Evolutionary conservation across 2,888 invertebrate genomes (phyloP), one percentile per base, ranked within the genome.

Genomic region (Mesorhabditis spiculigera): DNA sequence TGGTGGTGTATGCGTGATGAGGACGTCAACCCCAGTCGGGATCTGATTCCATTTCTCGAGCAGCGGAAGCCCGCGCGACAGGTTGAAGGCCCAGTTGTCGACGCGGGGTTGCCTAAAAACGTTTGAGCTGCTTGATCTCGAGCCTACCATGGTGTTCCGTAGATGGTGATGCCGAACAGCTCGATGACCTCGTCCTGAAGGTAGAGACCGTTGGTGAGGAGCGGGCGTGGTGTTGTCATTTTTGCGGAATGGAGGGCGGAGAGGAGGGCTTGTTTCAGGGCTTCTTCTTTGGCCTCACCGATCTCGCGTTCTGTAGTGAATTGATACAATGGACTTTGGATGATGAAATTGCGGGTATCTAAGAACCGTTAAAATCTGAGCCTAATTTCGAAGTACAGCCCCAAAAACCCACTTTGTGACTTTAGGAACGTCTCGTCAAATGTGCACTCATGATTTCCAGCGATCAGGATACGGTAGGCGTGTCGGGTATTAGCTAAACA

Each of bases 131-230:
- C n/a, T n/a, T n/a, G n/a, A n/a, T n/a, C n/a, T n/a, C n/a, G n/a
- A n/a, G n/a, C n/a, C n/a, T n/a, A n/a, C 92, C 93, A 93, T 62
- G 93, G 93, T 4, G 91, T 90, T 4, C 93, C 93, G 86, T 92
- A 93, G 71, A 93, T 90, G 82, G 91, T 91, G 66, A 93, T 89
- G 43, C 93, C 93, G 87, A 90, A 90, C 45, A 93, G 86, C 72
- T 90, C 89, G 13, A 91, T 86, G 66, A 88, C 87, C 65, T 90
- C 89, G 86, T 93, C 93, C 87, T 80, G 91, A 69, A 93, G 87
- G 84, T 93, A 93, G 50, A 88, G 90, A 86, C 92, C 92, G 87
- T 93, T 92, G 8, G 91, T 92, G 71, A 93, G 88, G 81, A 91
- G 89, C 44, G 75, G 68, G 70, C 75, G 69, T 1, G 80, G 76